Evolutionary conservation across 2,888 invertebrate genomes (phyloP), one percentile per base, ranked within the genome.

Genomic region (Pycnomerus fuliginosus): DNA sequence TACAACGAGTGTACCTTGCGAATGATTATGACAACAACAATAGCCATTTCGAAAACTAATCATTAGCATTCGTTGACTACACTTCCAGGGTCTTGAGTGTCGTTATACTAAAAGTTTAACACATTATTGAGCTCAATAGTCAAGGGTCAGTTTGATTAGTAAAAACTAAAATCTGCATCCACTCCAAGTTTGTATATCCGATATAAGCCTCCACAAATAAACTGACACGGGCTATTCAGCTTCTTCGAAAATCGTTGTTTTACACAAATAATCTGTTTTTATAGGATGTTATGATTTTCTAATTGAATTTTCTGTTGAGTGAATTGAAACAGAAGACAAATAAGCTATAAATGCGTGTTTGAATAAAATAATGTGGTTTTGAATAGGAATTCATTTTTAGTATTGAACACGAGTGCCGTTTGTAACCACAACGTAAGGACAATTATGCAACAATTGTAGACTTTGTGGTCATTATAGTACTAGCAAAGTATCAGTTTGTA

Each of bases 21-120:
- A 61, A 62, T 62, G 56, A 60, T 59, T 61, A 62, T 61, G 55
- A 60, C 56, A 53, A 56, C 58, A 60, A 59, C 55, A 56, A 45
- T 43, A 33, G 42, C 37, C 39, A 36, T 10, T 44, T 36, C 24
- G 37, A 48, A 48, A 45, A 36, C 29, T 29, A 36, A 17, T 5
- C 35, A 44, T 48, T 44, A 48, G 32, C 40, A 44, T 48, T 44
- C 41, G 29, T 17, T 16, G 28, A 28, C 12, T 20, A 27, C 24
- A 40, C 32, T 48, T 48, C 41, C 28, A 44, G 28, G 17, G 29
- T 34, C 29, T 37, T 41, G 30, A n/a, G n/a, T n/a, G n/a, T n/a
- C n/a, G n/a, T n/a, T n/a, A n/a, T n/a, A n/a, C n/a, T n/a, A n/a
- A n/a, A n/a, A n/a, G n/a, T n/a, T n/a, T n/a, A n/a, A n/a, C n/a